Conservation (phyloP, 2,113 vertebrate genomes). For the Embiotoca jacksoni region DNA sequence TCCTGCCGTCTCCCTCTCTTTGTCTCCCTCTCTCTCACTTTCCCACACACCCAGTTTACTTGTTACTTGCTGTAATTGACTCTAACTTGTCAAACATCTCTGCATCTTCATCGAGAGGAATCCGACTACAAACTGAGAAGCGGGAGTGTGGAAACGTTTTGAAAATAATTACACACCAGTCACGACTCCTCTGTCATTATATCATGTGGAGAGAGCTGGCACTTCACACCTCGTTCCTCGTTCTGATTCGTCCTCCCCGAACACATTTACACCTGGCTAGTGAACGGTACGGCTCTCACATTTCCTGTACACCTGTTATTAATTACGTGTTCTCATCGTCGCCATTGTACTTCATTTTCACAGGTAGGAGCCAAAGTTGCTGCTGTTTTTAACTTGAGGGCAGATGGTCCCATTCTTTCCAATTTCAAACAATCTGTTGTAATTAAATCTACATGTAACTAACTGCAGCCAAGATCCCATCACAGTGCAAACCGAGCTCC, state of each 20-base stretch:
- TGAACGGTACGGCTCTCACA: neutral
- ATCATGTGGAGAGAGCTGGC: neutral
- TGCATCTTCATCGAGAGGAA: constrained; percentile 11
- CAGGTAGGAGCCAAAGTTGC: neutral
- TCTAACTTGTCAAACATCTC: constrained; percentile 43
- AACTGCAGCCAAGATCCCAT: neutral
- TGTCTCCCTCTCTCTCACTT: neutral
- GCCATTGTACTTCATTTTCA: neutral
- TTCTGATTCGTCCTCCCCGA: neutral
- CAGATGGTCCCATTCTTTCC: neutral
- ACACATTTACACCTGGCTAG: constrained; percentile 20
- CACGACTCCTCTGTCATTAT: constrained; percentile 30
- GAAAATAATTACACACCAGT: constrained; percentile 27
- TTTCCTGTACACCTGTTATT: neutral
- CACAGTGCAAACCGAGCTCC: neutral
- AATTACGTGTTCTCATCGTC: neutral
- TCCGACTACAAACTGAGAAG: constrained; percentile 11
- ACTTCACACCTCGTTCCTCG: constrained; percentile 28
- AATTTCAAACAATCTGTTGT: constrained; percentile 13
- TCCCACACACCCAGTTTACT: neutral
- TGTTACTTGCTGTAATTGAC: constrained; percentile 34
- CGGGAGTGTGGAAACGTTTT: constrained; percentile 4
- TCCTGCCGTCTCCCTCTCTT: neutral
- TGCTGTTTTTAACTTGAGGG: constrained; percentile 13
- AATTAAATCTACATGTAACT: neutral